These are phyloP conservation scores for Gonatopus flavifemur DNA, from an alignment of 1,140 invertebrate genomes.

Conservation along the genomic window DNA sequence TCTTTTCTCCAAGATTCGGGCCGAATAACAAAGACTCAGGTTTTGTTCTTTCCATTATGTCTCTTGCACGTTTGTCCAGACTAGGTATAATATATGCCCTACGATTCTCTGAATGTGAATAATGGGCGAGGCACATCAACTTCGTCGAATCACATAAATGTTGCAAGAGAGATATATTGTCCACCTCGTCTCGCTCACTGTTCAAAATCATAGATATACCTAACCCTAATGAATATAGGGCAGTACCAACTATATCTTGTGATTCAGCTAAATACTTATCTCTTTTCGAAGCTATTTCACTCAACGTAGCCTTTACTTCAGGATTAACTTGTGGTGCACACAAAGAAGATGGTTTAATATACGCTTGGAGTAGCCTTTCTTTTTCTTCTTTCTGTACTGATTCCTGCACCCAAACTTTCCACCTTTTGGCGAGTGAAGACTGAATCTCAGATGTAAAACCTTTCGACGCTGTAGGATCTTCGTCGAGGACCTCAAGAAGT, in stretches of 20 bases:
- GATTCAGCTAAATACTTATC: conserved; percentile 4
- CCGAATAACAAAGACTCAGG: conserved; percentile 8
- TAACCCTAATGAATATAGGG: background rate
- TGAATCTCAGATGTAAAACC: too few relatives aligned
- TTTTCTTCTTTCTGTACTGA: too few relatives aligned
- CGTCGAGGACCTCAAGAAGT: too few relatives aligned
- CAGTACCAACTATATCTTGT: background rate
- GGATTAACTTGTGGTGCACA: too few relatives aligned
- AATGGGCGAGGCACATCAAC: background rate
- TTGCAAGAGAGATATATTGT: background rate
- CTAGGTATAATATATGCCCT: conserved; percentile 10
- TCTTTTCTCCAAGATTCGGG: conserved; percentile 5
- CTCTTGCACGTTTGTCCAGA: conserved; percentile 3
- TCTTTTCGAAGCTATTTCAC: background rate
- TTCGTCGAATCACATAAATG: background rate
- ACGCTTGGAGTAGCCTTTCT: too few relatives aligned
- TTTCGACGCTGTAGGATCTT: too few relatives aligned
- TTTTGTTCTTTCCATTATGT: conserved; percentile 10
- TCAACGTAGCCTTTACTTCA: background rate
- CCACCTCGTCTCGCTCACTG: background rate
- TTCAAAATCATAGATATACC: background rate
- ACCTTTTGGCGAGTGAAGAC: too few relatives aligned
- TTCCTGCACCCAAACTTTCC: too few relatives aligned
- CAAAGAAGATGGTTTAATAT: too few relatives aligned
- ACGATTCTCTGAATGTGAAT: conserved; percentile 5